Percentiles rank a stretch among this genome's conserved stretches.
Evolutionary conservation across 2,113 vertebrate genomes (phyloP).

Genomic region (Paracanthobrama guichenoti): DNA sequence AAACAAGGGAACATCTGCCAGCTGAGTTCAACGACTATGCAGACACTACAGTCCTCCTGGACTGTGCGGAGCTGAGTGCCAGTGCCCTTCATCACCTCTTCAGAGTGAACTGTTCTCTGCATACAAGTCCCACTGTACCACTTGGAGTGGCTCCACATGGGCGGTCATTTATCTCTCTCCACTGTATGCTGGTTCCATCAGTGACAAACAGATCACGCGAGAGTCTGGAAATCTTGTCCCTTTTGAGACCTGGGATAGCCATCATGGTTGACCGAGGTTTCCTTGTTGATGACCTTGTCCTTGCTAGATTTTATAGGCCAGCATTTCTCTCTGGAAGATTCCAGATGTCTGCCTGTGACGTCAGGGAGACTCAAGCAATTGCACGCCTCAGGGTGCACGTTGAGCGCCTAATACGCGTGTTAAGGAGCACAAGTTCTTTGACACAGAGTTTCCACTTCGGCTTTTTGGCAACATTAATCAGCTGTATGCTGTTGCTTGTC

Average conservation of each 20-base stretch:
- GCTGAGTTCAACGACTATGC: background rate
- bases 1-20: background rate
- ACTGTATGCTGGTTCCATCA: constrained; percentile 34
- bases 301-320: too few relatives aligned
- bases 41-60: constrained; percentile 31
- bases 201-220: constrained; percentile 35
- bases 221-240: too few relatives aligned
- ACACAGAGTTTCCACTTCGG: too few relatives aligned
- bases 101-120: constrained; percentile 23
- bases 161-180: constrained; percentile 31
- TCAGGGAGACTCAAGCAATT: background rate
- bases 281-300: too few relatives aligned
- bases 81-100: constrained; percentile 14
- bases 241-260: too few relatives aligned
- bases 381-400: too few relatives aligned
- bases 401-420: too few relatives aligned
- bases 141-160: constrained; percentile 35
- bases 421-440: too few relatives aligned
- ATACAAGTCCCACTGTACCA: constrained; percentile 36
- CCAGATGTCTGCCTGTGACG: too few relatives aligned
- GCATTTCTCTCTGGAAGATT: too few relatives aligned
- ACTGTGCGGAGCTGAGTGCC: constrained; percentile 44
- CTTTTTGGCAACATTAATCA: background rate
- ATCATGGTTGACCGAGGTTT: too few relatives aligned
- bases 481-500: background rate